Percentiles rank a stretch among this genome's conserved stretches.
These are phyloP conservation scores for Drosophila rellima DNA, from an alignment of 2,888 invertebrate genomes.

Conservation along the genomic window DNA sequence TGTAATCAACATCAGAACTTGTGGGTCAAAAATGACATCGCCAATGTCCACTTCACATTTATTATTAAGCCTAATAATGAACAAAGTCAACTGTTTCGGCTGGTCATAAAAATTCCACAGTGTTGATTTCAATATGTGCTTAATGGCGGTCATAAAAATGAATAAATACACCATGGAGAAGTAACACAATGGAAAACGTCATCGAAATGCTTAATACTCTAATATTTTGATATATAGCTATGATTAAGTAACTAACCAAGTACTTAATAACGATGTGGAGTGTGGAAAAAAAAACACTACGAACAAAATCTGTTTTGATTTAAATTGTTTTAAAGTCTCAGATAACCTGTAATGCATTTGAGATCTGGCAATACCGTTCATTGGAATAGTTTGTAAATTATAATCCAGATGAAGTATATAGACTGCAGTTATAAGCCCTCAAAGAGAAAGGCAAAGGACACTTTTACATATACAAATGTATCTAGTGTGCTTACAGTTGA, in stretches of 20 bases:
- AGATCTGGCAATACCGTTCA: conserved; percentile 15
- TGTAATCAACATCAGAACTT: conserved; percentile 24
- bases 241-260: background rate
- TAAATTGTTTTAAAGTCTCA: conserved; percentile 16
- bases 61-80: conserved; percentile 48
- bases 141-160: conserved; percentile 69
- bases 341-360: conserved; percentile 1
- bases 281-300: background rate
- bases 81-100: conserved; percentile 35
- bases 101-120: conserved; percentile 71
- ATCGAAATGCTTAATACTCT: background rate
- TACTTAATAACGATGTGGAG: background rate
- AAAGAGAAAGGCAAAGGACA: conserved; percentile 21
- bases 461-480: conserved; percentile 1
- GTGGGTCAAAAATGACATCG: conserved; percentile 24
- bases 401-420: background rate
- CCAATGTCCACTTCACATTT: conserved; percentile 27
- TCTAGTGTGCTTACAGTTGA: conserved; percentile 24
- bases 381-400: conserved; percentile 57
- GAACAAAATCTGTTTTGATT: background rate
- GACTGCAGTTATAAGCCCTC: background rate
- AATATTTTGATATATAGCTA: background rate
- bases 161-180: conserved; percentile 28
- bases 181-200: background rate
- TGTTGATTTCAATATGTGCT: conserved; percentile 71